Percentiles rank a stretch among this genome's conserved stretches.
Evolutionary conservation across 2,113 vertebrate genomes (phyloP).

Genomic region (Zingel zingel): DNA sequence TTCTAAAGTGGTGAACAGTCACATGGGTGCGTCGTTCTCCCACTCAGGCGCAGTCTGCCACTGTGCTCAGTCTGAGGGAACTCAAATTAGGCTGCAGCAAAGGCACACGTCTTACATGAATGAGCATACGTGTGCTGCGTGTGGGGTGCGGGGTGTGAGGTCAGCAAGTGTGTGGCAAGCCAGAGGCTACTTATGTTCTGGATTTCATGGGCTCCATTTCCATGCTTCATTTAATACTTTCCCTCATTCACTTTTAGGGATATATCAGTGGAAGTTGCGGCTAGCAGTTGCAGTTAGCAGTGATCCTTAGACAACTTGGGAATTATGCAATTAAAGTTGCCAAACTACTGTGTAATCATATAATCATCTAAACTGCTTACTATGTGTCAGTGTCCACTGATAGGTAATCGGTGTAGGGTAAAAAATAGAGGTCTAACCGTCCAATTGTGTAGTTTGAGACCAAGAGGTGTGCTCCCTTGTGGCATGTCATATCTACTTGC

Average conservation of each 20-base stretch:
- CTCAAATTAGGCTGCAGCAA: slow-evolving; percentile 67
- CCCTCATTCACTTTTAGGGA: slow-evolving; percentile 59
- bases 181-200: slow-evolving; percentile 69
- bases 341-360: slow-evolving; percentile 27
- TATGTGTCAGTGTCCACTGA: slow-evolving; percentile 38
- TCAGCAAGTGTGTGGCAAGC: slow-evolving; percentile 59
- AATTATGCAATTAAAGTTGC: slow-evolving; percentile 57
- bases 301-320: slow-evolving; percentile 50
- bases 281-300: slow-evolving; percentile 41
- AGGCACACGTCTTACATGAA: slow-evolving; percentile 66
- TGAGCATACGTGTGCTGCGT: slow-evolving; percentile 58
- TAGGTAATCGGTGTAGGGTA: slow-evolving; percentile 25
- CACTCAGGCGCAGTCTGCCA: slow-evolving; percentile 33
- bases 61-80: slow-evolving; percentile 66
- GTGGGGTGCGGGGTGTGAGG: slow-evolving; percentile 54
- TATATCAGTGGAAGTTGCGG: slow-evolving; percentile 35
- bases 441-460: slow-evolving; percentile 44
- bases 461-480: slow-evolving; percentile 49
- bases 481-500: slow-evolving; percentile 62
- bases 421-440: slow-evolving; percentile 39
- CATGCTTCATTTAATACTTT: slow-evolving; percentile 75
- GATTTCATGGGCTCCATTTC: slow-evolving; percentile 68
- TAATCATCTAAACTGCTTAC: slow-evolving; percentile 20
- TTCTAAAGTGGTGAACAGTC: slow-evolving; percentile 57
- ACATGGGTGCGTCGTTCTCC: slow-evolving; percentile 65